Conservation (phyloP, 2,113 vertebrate species). For the Vimba vimba region DNA sequence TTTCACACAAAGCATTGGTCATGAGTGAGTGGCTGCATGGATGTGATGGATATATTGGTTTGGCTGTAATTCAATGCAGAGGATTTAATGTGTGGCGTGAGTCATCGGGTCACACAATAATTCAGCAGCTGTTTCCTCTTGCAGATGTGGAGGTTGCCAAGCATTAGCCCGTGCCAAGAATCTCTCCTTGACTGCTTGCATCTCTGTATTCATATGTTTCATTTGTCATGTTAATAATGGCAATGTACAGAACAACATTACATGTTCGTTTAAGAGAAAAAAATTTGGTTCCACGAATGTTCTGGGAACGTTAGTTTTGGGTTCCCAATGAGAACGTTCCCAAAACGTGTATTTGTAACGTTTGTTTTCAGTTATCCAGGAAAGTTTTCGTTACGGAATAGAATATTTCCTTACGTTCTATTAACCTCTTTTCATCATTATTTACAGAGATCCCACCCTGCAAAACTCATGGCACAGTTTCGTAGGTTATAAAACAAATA, state of each 20-base stretch:
- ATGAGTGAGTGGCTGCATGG: conserved; percentile 21
- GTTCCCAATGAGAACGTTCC: too few relatives aligned
- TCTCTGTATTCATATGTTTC: conserved; percentile 6
- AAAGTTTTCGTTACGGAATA: too few relatives aligned
- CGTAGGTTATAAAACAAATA: too few relatives aligned
- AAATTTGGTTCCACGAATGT: too few relatives aligned
- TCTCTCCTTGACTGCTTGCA: not conserved
- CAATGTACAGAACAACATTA: not conserved
- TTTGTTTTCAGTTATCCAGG: too few relatives aligned
- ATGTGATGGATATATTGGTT: conserved; percentile 28
- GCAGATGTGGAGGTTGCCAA: conserved; percentile 18
- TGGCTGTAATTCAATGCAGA: conserved; percentile 34
- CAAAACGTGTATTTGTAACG: too few relatives aligned
- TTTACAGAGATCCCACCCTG: too few relatives aligned
- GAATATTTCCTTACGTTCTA: too few relatives aligned
- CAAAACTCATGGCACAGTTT: too few relatives aligned
- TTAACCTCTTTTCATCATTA: too few relatives aligned
- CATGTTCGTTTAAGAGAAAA: not conserved
- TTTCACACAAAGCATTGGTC: conserved; percentile 18
- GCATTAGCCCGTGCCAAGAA: conserved; percentile 22
- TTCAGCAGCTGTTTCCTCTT: conserved; percentile 31
- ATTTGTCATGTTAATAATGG: not conserved
- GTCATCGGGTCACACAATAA: conserved; percentile 33
- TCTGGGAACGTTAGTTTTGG: too few relatives aligned
- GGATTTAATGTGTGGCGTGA: conserved; percentile 31